Evolutionary conservation across 2,113 vertebrate genomes (phyloP), one percentile per base, ranked within the genome.

Genomic region (Phalacrocorax pelagicus): DNA sequence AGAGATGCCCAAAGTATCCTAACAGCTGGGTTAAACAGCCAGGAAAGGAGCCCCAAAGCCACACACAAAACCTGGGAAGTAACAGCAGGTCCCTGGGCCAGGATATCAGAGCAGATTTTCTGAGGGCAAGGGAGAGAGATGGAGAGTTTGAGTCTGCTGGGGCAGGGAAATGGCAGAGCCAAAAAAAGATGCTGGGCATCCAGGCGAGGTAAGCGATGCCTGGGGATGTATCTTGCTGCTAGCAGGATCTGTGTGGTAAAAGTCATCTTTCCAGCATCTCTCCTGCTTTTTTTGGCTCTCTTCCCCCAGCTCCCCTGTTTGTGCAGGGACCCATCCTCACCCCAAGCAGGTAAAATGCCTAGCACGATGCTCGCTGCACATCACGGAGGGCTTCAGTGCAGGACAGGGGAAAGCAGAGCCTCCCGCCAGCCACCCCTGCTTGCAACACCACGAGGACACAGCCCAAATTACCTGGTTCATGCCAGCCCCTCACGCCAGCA

Each of bases 351-450:
- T 44, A 27, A 59, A 81, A 59, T n/a, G 11, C 47, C 58, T 7
- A 55, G 52, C 70, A 47, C 2, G 0, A 5, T 3, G 66, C 44
- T 88, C 3, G 0, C 20, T 47, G 66, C 13, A 12, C 17, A 2
- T 9, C 24, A 15, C 5, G 5, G 6, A 83, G 29, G 30, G n/a
- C 30, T 94, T 69, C 71, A 23, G 2, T 3, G 4, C 47, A 34
- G 67, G 57, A 74, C n/a, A 49, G 49, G 46, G 47, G 49, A 78
- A 63, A 86, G 79, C 86, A 93, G 46, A 94, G 36, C n/a, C 51
- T 67, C 72, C 62, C 15, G 1, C 62, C 80, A 91, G 86, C 77
- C 10, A 0, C 15, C 24, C 22, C 52, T 0, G 0, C 63, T 47
- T 47, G 44, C 70, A 81, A 13, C 54, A 54, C 6, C 67, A 34